Base-by-base conservation (phyloP, 2,113 vertebrate genomes). In the Periophthalmus modestus region DNA sequence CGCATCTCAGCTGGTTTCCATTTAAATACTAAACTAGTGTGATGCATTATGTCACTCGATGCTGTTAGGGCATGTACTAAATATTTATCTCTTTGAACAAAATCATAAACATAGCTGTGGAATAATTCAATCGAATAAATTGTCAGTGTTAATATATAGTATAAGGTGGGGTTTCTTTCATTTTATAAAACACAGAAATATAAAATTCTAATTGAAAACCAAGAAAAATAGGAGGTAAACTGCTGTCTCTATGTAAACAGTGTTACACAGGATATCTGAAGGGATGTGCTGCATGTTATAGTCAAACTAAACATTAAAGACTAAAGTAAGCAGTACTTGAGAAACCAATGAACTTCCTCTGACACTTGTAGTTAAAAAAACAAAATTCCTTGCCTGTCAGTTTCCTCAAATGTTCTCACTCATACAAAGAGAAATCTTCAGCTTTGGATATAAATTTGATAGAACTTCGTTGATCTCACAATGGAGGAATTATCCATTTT, bases 1-100 rank as follows among this genome's bases (percentile, higher is more conserved):
- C 47, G 28, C 15, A 3, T 28, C 3, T 71, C 69, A 66, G 67
- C 72, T 66, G 54, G 62, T 79, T 81, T 50, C 46, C 74, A 6
- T 83, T 83, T 79, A 50, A 57, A 55, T 15, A 12, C 7, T 62
- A n/a, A 59, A 21, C 13, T 54, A 19, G 50, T 54, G 5, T 18
- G 10, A 43, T 7, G 7, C 18, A 19, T 54, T 54, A 54, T 54
- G 39, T 43, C 39, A 43, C 39, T 43, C 39, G 11, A 43, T n/a
- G 34, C 5, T 2, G 19, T 68, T 3, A 73, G 23, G 11, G 13
- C 1, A 7, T 33, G 3, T 68, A 12, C 72, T 71, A 62, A 58
- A 14, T 13, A 59, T 54, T n/a, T 54, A 7, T 54, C 18, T 19
- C 50, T 54, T n/a, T n/a, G n/a, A n/a, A n/a, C n/a, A n/a, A n/a